Evolutionary conservation across 2,797 vertebrate species (phyloP).

Genomic region (Semaprochilodus insignis): DNA sequence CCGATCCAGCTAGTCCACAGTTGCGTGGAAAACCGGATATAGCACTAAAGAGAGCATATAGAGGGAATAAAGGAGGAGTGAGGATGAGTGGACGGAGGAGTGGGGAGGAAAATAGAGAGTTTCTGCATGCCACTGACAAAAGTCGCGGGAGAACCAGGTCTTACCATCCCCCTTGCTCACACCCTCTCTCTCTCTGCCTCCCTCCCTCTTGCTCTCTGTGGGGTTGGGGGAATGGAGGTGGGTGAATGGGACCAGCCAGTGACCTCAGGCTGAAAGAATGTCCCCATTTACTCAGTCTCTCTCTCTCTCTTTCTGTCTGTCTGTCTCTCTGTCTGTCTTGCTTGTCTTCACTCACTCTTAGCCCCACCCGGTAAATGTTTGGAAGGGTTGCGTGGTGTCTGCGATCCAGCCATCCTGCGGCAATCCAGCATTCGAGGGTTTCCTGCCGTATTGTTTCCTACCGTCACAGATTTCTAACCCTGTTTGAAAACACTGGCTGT

Average conservation of each 20-base stretch:
- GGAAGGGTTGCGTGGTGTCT: constrained; percentile 15
- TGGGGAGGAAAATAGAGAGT: neutral
- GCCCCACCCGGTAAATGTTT: constrained; percentile 43
- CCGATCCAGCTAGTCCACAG: neutral
- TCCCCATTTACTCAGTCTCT: constrained; percentile 89
- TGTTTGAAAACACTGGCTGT: too few species aligned
- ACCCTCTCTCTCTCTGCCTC: neutral
- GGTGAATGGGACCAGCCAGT: constrained; percentile 92
- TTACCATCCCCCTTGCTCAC: constrained; percentile 70
- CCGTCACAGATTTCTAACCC: too few species aligned
- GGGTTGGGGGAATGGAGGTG: constrained; percentile 68
- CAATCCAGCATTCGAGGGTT: neutral
- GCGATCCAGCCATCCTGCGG: neutral
- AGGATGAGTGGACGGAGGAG: neutral
- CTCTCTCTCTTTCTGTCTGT: constrained; percentile 67
- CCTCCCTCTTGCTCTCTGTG: constrained; percentile 69
- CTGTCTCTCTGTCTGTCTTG: constrained; percentile 50
- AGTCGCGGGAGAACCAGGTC: constrained; percentile 67
- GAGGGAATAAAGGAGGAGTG: neutral
- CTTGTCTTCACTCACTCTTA: constrained; percentile 13
- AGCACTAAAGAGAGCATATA: neutral
- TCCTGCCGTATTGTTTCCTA: neutral
- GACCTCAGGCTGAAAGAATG: constrained; percentile 96
- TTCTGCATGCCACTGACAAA: constrained; percentile 63
- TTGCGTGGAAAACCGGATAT: neutral